These are phyloP conservation scores for Pocillopora grandis DNA, from an alignment of 92 coral and sea anemone genomes.

Conservation along the genomic window DNA sequence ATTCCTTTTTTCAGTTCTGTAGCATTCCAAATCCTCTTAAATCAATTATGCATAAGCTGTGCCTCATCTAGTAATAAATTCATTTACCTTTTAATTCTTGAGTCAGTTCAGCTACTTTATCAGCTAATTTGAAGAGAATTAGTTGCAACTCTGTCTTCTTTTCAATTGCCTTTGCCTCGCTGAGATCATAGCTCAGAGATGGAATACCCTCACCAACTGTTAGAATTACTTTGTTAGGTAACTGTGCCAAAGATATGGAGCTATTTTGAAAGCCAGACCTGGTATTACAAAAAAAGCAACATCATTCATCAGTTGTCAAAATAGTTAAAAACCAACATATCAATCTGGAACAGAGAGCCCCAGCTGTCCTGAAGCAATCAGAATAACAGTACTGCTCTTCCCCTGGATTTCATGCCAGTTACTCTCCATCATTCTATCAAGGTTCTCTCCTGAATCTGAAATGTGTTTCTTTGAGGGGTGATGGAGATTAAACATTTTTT, in stretches of 20 bases:
- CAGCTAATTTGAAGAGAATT: conserved; percentile 74
- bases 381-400: too few relatives aligned
- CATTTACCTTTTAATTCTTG: conserved; percentile 71
- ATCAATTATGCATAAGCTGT: too few relatives aligned
- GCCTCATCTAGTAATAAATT: too few relatives aligned
- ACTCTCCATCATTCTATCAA: too few relatives aligned
- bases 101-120: conserved; percentile 66
- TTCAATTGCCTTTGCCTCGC: conserved; percentile 66
- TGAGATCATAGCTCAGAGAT: conserved; percentile 61
- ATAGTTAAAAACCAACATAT: not conserved
- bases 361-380: too few relatives aligned
- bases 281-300: not conserved
- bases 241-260: conserved; percentile 44
- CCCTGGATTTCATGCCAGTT: too few relatives aligned
- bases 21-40: too few relatives aligned
- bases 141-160: conserved; percentile 71
- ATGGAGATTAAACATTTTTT: too few relatives aligned
- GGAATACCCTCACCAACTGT: conserved; percentile 64
- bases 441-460: too few relatives aligned
- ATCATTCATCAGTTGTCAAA: not conserved
- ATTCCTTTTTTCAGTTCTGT: too few relatives aligned
- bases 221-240: conserved; percentile 56
- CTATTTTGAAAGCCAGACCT: conserved; percentile 72
- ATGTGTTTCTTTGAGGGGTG: too few relatives aligned
- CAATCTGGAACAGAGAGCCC: not conserved